A percentile compares a stretch with the other conserved stretches of the same genome.
Conservation (phyloP, 2,888 invertebrate species). For the Watsonalla cultraria region DNA sequence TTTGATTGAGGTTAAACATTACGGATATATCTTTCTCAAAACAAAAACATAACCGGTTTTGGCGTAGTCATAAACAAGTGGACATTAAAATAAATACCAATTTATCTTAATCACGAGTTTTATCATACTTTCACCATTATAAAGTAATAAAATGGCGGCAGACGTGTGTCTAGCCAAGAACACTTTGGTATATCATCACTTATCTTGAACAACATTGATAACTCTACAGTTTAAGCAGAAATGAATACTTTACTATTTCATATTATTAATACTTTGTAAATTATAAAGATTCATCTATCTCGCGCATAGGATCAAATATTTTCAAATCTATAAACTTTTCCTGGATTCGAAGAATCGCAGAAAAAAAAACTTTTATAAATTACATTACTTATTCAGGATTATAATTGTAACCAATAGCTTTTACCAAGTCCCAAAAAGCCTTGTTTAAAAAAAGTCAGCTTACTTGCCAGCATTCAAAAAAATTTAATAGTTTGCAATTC, state of each 20-base stretch:
- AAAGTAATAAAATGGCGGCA: neutral
- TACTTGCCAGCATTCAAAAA: too few species aligned
- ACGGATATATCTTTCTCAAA: neutral
- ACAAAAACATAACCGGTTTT: neutral
- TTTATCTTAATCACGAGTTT: neutral
- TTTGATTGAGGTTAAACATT: neutral
- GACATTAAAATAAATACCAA: neutral
- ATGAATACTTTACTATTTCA: neutral
- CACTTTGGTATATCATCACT: neutral
- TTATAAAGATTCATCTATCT: too few species aligned
- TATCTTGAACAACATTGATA: neutral
- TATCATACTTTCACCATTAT: neutral
- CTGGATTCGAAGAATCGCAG: too few species aligned
- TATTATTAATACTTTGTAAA: too few species aligned
- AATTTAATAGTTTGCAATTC: too few species aligned
- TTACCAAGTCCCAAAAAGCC: too few species aligned
- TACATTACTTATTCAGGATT: too few species aligned
- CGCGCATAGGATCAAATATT: too few species aligned
- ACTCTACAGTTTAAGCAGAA: neutral
- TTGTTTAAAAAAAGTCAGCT: too few species aligned
- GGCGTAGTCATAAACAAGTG: neutral
- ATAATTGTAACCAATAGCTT: too few species aligned
- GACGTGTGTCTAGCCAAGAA: neutral
- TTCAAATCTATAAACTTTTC: too few species aligned
- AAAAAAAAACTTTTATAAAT: too few species aligned